These are phyloP conservation scores for Epinotia ramella DNA, from an alignment of 2,888 invertebrate species.

Conservation along the genomic window DNA sequence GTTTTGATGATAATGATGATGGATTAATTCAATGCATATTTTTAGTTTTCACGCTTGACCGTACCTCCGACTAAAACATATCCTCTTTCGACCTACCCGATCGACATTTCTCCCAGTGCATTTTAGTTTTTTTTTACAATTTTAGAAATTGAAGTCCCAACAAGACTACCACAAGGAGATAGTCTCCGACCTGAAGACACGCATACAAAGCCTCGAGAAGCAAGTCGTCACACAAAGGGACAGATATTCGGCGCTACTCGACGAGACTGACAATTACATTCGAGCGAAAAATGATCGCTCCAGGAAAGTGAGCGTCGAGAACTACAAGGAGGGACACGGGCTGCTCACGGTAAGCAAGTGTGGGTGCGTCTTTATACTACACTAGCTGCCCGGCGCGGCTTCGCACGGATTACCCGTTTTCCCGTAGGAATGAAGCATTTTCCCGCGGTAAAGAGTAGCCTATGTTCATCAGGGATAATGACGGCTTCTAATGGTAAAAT, in stretches of 20 bases:
- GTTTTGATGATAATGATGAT: too few species aligned
- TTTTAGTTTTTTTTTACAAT: constrained; percentile 13
- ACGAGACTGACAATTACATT: constrained; percentile 92
- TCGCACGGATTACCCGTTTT: too few species aligned
- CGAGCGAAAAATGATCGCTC: constrained; percentile 78
- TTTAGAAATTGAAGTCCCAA: constrained; percentile 73
- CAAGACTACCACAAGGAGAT: constrained; percentile 74
- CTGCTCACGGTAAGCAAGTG: constrained; percentile 60
- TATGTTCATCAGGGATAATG: too few species aligned
- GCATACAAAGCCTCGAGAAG: constrained; percentile 85
- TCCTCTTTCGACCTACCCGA: too few species aligned
- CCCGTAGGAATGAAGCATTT: too few species aligned
- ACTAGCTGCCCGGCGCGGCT: too few species aligned
- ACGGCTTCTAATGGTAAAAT: too few species aligned
- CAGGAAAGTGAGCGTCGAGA: constrained; percentile 68
- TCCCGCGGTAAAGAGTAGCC: too few species aligned
- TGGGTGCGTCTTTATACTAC: too few species aligned
- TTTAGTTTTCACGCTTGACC: too few species aligned
- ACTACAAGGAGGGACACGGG: constrained; percentile 66
- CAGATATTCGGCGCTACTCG: constrained; percentile 90
- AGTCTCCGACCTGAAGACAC: constrained; percentile 66
- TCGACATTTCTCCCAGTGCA: not conserved
- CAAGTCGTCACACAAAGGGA: constrained; percentile 92
- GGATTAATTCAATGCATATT: too few species aligned
- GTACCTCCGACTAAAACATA: too few species aligned